Conservation (phyloP, 2,113 vertebrate genomes). For the Monopterus albus region DNA sequence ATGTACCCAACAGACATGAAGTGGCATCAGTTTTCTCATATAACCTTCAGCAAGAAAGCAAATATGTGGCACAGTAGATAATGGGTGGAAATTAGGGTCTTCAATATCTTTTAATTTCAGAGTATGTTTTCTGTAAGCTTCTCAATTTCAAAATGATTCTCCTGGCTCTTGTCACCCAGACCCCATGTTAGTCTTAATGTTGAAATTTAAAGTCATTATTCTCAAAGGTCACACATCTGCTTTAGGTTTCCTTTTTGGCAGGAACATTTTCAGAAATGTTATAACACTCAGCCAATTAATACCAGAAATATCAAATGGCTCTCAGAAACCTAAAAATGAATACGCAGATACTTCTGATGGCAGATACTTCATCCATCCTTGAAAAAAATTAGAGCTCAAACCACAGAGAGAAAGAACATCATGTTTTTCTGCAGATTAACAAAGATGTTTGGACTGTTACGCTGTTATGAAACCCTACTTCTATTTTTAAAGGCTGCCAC, state of each 20-base stretch:
- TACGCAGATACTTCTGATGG: background rate
- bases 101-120: constrained; percentile 16
- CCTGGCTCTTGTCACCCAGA: background rate
- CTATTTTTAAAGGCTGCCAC: background rate
- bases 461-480: background rate
- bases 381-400: background rate
- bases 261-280: constrained; percentile 47
- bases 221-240: constrained; percentile 39
- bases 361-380: background rate
- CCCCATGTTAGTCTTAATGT: background rate
- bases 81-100: background rate
- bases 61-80: too few species aligned
- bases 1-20: too few species aligned
- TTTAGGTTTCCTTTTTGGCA: constrained; percentile 6
- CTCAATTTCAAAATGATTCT: constrained; percentile 11
- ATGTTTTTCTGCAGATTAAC: background rate
- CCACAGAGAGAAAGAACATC: too few species aligned
- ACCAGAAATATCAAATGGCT: constrained; percentile 35
- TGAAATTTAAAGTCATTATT: constrained; percentile 26
- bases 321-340: background rate
- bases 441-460: background rate
- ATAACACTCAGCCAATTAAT: constrained; percentile 14
- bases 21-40: background rate
- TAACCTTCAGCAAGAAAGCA: too few species aligned
- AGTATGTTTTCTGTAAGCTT: background rate